A percentile compares a stretch with the other conserved stretches of the same genome.
phyloP scores from a whole-genome alignment of 2,888 invertebrate genomes.

The Allophyes oxyacanthae region DNA sequence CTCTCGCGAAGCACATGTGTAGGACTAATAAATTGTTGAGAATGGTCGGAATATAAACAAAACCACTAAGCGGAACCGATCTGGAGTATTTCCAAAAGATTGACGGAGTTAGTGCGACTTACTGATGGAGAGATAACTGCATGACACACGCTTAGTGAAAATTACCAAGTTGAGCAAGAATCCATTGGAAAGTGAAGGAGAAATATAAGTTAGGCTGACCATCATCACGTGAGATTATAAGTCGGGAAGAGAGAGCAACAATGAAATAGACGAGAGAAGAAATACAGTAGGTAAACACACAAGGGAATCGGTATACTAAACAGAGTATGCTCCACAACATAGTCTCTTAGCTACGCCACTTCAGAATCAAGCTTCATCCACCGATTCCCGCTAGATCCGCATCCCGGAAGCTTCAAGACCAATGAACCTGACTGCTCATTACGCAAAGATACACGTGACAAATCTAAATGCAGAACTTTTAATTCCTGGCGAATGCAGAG shows the following conservation, averaged over 20 bases:
- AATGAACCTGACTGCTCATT: slow-evolving; percentile 59
- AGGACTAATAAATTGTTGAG: slow-evolving; percentile 28
- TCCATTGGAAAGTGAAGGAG: not conserved
- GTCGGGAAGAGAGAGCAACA: too few species aligned
- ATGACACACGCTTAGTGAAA: not conserved
- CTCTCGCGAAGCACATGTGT: slow-evolving; percentile 13
- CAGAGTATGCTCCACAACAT: too few species aligned
- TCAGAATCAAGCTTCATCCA: slow-evolving; percentile 1
- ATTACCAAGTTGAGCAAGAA: not conserved
- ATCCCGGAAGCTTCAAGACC: slow-evolving; percentile 48
- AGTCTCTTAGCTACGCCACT: too few species aligned
- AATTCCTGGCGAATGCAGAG: slow-evolving; percentile 62
- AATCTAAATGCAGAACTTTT: slow-evolving; percentile 62
- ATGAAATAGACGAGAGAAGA: too few species aligned
- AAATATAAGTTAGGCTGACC: too few species aligned
- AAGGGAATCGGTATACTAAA: too few species aligned
- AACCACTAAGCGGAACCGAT: slow-evolving; percentile 10
- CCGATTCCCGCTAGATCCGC: not conserved
- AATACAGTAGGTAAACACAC: not conserved
- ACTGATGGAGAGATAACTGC: not conserved
- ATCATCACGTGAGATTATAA: too few species aligned
- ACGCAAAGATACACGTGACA: slow-evolving; percentile 54
- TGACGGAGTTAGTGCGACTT: slow-evolving; percentile 11
- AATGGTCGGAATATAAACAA: slow-evolving; percentile 30
- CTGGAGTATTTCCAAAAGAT: slow-evolving; percentile 31